Evolutionary conservation across 2,113 vertebrate genomes (phyloP).

Genomic region (Tenebrosternarchus preto): DNA sequence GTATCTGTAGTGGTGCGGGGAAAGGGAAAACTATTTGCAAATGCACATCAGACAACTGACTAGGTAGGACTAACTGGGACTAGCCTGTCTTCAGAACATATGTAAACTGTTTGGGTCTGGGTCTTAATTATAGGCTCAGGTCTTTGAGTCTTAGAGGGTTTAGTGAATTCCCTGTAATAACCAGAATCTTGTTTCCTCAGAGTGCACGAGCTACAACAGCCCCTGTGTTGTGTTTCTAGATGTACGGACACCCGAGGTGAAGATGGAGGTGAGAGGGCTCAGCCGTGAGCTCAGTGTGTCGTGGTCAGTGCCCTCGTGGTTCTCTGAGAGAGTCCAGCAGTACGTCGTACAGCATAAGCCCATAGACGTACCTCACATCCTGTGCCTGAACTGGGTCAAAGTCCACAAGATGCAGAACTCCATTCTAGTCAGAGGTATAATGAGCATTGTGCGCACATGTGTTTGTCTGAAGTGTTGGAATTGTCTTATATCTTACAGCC

Average conservation of each 20-base stretch:
- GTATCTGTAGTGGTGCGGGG: no score
- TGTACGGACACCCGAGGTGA: not conserved
- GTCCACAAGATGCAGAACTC: constrained; percentile 49
- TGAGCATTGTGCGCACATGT: not conserved
- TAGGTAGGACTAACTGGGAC: no score
- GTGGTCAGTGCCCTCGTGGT: constrained; percentile 53
- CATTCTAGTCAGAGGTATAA: constrained; percentile 60
- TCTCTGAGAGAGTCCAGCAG: constrained; percentile 47
- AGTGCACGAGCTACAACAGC: not conserved
- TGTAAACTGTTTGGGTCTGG: no score
- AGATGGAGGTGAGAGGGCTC: constrained; percentile 35
- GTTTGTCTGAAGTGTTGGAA: no score
- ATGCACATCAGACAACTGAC: no score
- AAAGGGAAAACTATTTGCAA: no score
- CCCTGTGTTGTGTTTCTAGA: not conserved
- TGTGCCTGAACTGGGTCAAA: constrained; percentile 69
- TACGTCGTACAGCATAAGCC: constrained; percentile 71
- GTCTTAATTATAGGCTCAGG: no score
- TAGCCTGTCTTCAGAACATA: no score
- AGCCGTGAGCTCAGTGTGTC: constrained; percentile 58
- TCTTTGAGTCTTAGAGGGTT: no score
- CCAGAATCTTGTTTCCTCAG: no score
- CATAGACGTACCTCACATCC: constrained; percentile 28
- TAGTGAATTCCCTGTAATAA: no score
- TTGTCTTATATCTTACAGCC: not conserved